A percentile compares a stretch with the other conserved stretches of the same genome.
Conservation (phyloP, 2,888 invertebrate species). For the Malacosoma neustria region DNA sequence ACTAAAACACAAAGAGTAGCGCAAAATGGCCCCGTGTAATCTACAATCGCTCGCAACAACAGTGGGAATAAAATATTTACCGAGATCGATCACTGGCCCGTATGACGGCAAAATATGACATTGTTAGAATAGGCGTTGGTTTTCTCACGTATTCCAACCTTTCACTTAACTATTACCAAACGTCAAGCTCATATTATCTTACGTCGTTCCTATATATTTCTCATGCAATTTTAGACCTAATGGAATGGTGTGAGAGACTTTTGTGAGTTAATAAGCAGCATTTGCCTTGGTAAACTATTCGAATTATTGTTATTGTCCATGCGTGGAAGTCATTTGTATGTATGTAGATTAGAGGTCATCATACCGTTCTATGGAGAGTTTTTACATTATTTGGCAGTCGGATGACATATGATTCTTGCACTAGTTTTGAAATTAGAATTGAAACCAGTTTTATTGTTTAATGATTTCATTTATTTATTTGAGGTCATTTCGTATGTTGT, state of each 20-base stretch:
- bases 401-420: conserved; percentile 47
- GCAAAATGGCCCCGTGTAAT: conserved; percentile 21
- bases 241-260: not conserved
- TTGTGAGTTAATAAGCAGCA: not conserved
- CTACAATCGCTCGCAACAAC: conserved; percentile 39
- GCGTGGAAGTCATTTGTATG: conserved; percentile 66
- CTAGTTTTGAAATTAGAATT: conserved; percentile 32
- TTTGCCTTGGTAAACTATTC: conserved; percentile 22
- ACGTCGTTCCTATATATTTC: conserved; percentile 6
- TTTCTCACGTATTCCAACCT: conserved; percentile 67
- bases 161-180: conserved; percentile 69
- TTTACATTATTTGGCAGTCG: conserved; percentile 36
- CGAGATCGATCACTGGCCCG: conserved; percentile 61
- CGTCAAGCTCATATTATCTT: conserved; percentile 23
- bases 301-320: conserved; percentile 66
- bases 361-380: conserved; percentile 51
- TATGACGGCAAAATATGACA: conserved; percentile 65
- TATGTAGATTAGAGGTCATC: conserved; percentile 70
- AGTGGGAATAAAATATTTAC: conserved; percentile 60
- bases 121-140: conserved; percentile 65
- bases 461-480: no score
- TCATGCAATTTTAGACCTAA: conserved; percentile 29
- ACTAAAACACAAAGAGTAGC: not conserved
- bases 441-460: no score
- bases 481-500: no score